Evolutionary conservation across 2,888 invertebrate genomes (phyloP), one percentile per base, ranked within the genome.

Genomic region (Glaucopsyche alexis): DNA sequence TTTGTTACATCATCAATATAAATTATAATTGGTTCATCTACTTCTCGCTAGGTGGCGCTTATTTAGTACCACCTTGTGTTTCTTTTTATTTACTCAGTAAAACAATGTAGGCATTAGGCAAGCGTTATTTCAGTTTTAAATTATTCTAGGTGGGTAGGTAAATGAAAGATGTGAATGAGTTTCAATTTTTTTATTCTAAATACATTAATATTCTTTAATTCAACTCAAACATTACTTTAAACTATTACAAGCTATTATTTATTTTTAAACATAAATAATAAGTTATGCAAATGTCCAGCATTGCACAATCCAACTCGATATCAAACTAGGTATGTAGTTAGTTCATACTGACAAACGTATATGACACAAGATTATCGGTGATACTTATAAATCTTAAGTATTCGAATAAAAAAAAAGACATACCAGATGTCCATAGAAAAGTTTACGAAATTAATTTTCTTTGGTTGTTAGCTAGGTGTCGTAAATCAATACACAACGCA

Each of bases 171-270:
- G 87, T 88, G 87, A 87, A 90, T 72, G 72, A 72, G 72, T 72
- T 72, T 89, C 91, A 91, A 91, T 91, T 91, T 92, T 92, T 91
- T 93, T 92, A 93, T 91, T 93, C 93, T 93, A 93, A 91, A 93
- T 93, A 93, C 93, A 93, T 93, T 93, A 92, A 93, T 93, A 91
- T 93, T 93, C 86, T 91, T 90, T 90, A 91, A 90, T 89, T 89
- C 91, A 93, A 92, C 91, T 92, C 90, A 93, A 92, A 91, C 91
- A 88, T 89, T 91, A 85, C 90, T 89, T 92, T 89, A 91, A 91
- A 92, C 93, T 93, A 92, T 92, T 93, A 93, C 89, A 93, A 91
- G 93, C 93, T 93, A 93, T 72, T 72, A 67, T 91, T 89, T 85
- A 84, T 85, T 87, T 88, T 84, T 88, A 87, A 91, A 91, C 91